Evolutionary conservation across 2,113 vertebrate genomes (phyloP), one percentile per base, ranked within the genome.

Genomic region (Elgaria multicarinata): DNA sequence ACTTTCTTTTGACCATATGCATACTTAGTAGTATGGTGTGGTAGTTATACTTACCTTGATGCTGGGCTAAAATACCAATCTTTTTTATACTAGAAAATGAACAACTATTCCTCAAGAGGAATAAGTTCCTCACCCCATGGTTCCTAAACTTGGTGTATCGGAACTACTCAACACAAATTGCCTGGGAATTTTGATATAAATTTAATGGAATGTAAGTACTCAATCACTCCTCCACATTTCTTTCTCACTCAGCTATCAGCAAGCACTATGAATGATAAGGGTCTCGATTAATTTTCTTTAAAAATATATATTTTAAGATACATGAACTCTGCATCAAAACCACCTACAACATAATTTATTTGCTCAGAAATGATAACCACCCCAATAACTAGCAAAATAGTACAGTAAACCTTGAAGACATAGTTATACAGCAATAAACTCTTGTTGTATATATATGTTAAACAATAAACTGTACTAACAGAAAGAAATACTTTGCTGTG

Each of bases 61-160:
- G 28, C 44, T 90, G 12, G n/a, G 33, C 89, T 58, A 53, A 33
- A 83, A 55, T 80, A 36, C 13, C 24, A 92, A 85, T 8, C 85
- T 80, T 85, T 42, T 55, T 71, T 80, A 33, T 1, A 50, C 50
- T 14, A 74, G 36, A 16, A 46, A 90, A 74, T 0, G 58, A 94
- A 36, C 2, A 75, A 87, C 64, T 58, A 28, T 44, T 81, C 0
- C 74, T 91, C 39, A 86, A 14, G 22, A 87, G 79, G 85, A 42
- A 39, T 31, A 83, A 89, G 31, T 91, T 26, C 87, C 20, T 83
- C 91, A 36, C 12, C 80, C 42, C 67, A 0, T 0, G 44, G 28
- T 18, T 53, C 46, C 75, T 6, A 44, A 53, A 50, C 46, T 53
- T 76, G n/a, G 74, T 4, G 44, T 8, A 16, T 64, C 0, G 0